These are phyloP conservation scores for Rugalucina vietnamica DNA, from an alignment of 2,888 invertebrate genomes.

Conservation along the genomic window DNA sequence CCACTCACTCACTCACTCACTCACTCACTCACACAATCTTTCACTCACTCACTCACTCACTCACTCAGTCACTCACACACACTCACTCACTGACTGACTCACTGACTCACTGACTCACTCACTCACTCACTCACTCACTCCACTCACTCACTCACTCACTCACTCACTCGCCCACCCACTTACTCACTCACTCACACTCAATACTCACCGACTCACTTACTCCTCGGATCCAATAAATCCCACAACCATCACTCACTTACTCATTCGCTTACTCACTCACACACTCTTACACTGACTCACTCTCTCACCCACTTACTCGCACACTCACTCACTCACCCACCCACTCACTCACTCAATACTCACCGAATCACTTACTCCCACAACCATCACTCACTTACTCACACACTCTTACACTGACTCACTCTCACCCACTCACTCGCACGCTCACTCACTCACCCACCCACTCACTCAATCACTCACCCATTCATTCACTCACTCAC, in stretches of 20 bases:
- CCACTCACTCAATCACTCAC: too few relatives aligned
- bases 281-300: not conserved
- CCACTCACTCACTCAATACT: not conserved
- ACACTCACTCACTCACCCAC: too few relatives aligned
- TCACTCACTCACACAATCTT: too few relatives aligned
- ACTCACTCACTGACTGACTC: not conserved
- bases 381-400: not conserved
- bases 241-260: too few relatives aligned
- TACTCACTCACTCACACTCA: not conserved
- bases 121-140: not conserved
- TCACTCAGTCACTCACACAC: not conserved
- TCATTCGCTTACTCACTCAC: not conserved
- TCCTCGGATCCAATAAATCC: too few relatives aligned
- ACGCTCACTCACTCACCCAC: too few relatives aligned
- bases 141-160: too few relatives aligned
- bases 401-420: not conserved
- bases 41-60: not conserved
- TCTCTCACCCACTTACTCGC: not conserved
- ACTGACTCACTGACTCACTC: not conserved
- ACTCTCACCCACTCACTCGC: too few relatives aligned
- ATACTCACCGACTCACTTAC: not conserved
- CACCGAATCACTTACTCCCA: not conserved
- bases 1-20: too few relatives aligned
- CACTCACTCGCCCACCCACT: too few relatives aligned
- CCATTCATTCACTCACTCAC: too few relatives aligned